Evolutionary conservation across 2,797 vertebrate genomes (phyloP), one percentile per base, ranked within the genome.

Genomic region (Gambusia yucatana): DNA sequence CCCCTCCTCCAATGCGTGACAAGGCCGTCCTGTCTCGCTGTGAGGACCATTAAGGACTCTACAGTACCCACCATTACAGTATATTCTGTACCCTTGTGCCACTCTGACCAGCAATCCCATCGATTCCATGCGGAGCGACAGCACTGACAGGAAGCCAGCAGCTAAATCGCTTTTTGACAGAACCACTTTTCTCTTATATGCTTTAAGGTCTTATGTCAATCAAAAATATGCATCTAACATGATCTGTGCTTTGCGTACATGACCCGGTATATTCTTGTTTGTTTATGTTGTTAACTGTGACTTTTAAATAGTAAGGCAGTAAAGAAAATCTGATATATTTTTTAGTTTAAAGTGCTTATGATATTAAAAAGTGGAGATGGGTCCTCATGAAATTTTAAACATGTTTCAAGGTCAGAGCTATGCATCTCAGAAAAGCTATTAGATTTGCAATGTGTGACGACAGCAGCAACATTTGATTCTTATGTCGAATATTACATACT

Each of bases 11-110:
- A 2, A 86, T 84, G 89, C 90, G 80, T 92, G 90, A 91, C 88
- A 86, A 0, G 76, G 70, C 70, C 80, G 86, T 57, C 30, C 63
- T 25, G 30, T 77, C 79, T 78, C 77, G 81, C 84, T 82, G 83
- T 85, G 86, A 88, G 77, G 59, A 30, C 83, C 86, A 90, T 90
- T 88, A 91, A 87, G 84, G 77, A 76, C 77, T 84, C 86, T 79
- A 84, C 84, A 88, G 91, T 84, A 83, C 82, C 86, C 48, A 76
- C 86, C 84, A 72, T 90, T 79, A 59, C 78, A 82, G 78, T 78
- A 82, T 72, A 74, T 63, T 44, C 80, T 72, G 63, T 79, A 71
- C 82, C 72, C 47, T 83, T 87, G 87, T 89, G 86, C 69, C 72
- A 61, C 77, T 79, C 69, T 44, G 72, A 73, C 33, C 20, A 78